Evolutionary conservation across 2,797 vertebrate species (phyloP).

Genomic region (Mus spretus): DNA sequence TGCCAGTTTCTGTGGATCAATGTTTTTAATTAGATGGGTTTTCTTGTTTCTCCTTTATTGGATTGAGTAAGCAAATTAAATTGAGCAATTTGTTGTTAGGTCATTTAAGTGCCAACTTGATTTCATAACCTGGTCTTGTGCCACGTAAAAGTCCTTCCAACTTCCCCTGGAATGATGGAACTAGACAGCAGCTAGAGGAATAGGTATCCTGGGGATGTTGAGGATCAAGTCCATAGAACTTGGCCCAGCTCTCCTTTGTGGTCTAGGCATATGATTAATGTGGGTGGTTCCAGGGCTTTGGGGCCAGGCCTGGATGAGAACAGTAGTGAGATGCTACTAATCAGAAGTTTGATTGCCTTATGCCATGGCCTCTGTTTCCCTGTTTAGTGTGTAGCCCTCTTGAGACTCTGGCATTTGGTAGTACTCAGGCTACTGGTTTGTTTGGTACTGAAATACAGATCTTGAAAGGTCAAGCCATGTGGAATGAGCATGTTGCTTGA

Average conservation of each 20-base stretch:
- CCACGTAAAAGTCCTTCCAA: conserved; percentile 35
- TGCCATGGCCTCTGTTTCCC: neutral
- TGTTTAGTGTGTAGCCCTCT: neutral
- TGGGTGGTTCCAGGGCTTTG: neutral
- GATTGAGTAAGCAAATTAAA: conserved; percentile 85
- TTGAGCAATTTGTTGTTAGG: conserved; percentile 76
- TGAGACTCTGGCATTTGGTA: neutral
- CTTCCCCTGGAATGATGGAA: neutral
- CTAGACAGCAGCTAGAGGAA: neutral
- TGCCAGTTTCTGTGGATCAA: conserved; percentile 82
- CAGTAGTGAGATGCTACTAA: neutral
- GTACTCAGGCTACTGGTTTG: neutral
- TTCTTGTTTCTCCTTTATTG: conserved; percentile 84
- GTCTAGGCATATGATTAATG: neutral
- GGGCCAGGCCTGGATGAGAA: neutral
- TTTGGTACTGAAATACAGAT: neutral
- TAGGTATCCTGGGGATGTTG: neutral
- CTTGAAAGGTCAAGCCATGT: neutral
- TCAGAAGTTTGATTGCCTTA: neutral
- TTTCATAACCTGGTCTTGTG: conserved; percentile 53
- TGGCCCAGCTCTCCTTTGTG: neutral
- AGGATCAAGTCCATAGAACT: neutral
- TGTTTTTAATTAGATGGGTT: conserved; percentile 88
- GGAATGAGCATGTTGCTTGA: too few relatives aligned
- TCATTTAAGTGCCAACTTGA: conserved; percentile 77